Evolutionary conservation across 1,140 invertebrate species (phyloP).

Genomic region (Tachypleus tridentatus): DNA sequence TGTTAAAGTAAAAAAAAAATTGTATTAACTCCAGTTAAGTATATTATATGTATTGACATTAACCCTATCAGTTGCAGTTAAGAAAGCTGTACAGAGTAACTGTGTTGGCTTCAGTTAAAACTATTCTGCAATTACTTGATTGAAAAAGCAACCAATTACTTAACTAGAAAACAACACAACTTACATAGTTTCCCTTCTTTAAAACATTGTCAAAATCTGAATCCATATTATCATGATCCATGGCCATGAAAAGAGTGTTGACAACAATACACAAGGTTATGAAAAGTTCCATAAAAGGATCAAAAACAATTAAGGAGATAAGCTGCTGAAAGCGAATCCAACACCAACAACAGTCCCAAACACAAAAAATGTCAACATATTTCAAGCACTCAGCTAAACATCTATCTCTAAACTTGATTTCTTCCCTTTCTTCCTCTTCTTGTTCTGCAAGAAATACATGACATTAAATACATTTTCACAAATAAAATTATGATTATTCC

Average conservation of each 20-base stretch:
- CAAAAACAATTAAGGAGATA: slow-evolving; percentile 83
- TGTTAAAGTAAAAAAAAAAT: too few relatives aligned
- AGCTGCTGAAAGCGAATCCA: slow-evolving; percentile 84
- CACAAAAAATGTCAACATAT: slow-evolving; percentile 83
- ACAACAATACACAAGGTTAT: slow-evolving; percentile 96
- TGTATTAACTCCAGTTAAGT: too few relatives aligned
- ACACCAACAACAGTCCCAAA: slow-evolving; percentile 89
- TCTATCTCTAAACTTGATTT: slow-evolving; percentile 74
- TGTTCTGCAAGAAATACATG: slow-evolving; percentile 42
- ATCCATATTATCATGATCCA: slow-evolving; percentile 92
- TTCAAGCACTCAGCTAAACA: slow-evolving; percentile 56
- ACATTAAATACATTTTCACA: slow-evolving; percentile 19
- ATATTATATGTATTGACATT: too few relatives aligned
- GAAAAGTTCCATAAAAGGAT: slow-evolving; percentile 95
- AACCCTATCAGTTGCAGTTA: too few relatives aligned
- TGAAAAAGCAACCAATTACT: background rate
- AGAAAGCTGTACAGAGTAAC: background rate
- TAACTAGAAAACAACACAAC: slow-evolving; percentile 28
- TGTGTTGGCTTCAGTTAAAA: too few relatives aligned
- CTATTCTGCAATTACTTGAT: too few relatives aligned
- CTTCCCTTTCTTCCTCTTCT: slow-evolving; percentile 77
- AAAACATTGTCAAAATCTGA: slow-evolving; percentile 68
- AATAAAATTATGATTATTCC: too few relatives aligned
- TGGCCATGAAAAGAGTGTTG: slow-evolving; percentile 95
- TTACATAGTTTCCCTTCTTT: slow-evolving; percentile 88